phyloP scores from a whole-genome alignment of 2,888 invertebrate genomes.

The Furcula furcula region DNA sequence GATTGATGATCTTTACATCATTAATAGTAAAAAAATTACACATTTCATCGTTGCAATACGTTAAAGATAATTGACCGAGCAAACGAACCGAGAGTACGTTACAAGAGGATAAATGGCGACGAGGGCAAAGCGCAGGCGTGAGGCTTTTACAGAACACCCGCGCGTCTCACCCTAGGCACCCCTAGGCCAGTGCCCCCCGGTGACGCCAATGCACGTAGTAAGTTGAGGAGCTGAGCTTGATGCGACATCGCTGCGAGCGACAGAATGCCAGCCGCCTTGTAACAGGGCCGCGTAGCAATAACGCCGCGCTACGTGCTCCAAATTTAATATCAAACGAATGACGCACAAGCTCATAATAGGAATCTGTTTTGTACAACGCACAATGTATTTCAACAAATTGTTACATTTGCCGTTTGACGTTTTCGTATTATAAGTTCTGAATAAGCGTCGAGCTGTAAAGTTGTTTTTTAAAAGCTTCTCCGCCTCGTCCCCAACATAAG shows the following conservation, averaged over 20 bases:
- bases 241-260: slow-evolving; percentile 52
- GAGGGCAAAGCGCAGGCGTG: slow-evolving; percentile 61
- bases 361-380: slow-evolving; percentile 18
- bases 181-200: slow-evolving; percentile 42
- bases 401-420: slow-evolving; percentile 10
- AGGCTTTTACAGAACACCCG: slow-evolving; percentile 49
- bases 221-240: slow-evolving; percentile 42
- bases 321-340: slow-evolving; percentile 50
- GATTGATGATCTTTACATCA: no score
- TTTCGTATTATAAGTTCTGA: no score
- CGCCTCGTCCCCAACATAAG: no score
- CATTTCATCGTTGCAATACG: slow-evolving; percentile 45
- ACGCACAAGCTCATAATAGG: slow-evolving; percentile 34
- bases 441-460: no score
- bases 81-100: slow-evolving; percentile 64
- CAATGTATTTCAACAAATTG: slow-evolving; percentile 19
- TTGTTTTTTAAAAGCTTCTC: no score
- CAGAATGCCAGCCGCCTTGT: slow-evolving; percentile 32
- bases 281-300: slow-evolving; percentile 33
- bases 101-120: slow-evolving; percentile 61
- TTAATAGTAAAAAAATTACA: slow-evolving; percentile 4
- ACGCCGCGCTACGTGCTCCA: slow-evolving; percentile 41
- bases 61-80: slow-evolving; percentile 65
- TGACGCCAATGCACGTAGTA: slow-evolving; percentile 43
- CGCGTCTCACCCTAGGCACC: slow-evolving; percentile 54